These are phyloP conservation scores for Bettongia penicillata DNA, from an alignment of 2,113 vertebrate genomes.

Conservation along the genomic window DNA sequence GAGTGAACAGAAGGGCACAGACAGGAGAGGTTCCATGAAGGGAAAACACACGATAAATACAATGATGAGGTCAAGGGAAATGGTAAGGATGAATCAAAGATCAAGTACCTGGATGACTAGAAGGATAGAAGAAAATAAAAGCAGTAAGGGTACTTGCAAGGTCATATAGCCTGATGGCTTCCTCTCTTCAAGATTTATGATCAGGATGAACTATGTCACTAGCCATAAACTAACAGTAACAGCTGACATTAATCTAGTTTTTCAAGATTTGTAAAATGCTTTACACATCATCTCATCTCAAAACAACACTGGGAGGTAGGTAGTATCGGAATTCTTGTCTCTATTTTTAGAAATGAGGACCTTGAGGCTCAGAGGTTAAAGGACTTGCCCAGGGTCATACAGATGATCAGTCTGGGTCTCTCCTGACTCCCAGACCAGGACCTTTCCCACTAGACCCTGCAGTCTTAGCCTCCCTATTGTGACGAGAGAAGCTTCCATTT, in stretches of 20 bases:
- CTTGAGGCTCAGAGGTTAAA: background rate
- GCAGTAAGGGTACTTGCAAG: background rate
- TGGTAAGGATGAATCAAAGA: background rate
- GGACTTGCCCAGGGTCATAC: background rate
- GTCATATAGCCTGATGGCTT: background rate
- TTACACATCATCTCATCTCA: background rate
- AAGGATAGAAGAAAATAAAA: background rate
- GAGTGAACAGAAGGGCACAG: too few species aligned
- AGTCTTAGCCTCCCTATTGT: background rate
- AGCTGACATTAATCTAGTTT: background rate
- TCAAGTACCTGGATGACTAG: background rate
- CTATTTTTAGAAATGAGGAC: background rate
- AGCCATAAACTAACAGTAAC: background rate
- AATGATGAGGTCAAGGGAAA: background rate
- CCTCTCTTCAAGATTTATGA: background rate
- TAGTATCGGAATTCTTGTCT: background rate
- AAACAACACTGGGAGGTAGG: background rate
- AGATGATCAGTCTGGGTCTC: background rate
- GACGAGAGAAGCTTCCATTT: background rate
- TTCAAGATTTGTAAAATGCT: background rate
- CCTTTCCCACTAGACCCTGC: background rate
- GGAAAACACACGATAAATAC: background rate
- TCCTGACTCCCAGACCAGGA: background rate
- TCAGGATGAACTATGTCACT: background rate
- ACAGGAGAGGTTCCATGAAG: too few species aligned